Evolutionary conservation across 2,888 invertebrate genomes (phyloP).

Genomic region (Idaea biselata): DNA sequence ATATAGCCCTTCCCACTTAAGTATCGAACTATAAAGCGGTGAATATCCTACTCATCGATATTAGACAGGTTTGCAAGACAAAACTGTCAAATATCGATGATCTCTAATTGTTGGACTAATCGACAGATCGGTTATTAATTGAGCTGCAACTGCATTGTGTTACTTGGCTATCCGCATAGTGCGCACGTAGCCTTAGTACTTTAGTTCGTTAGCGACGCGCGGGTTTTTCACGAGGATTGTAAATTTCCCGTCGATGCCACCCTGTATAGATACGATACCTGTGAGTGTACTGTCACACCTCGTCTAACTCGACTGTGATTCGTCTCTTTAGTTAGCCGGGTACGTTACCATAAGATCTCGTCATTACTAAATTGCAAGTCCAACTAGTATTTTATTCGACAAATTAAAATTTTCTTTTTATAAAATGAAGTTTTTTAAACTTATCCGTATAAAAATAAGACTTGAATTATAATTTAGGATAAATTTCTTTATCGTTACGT

Average conservation of each 20-base stretch:
- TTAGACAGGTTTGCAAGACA: too few species aligned
- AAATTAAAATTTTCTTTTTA: not conserved
- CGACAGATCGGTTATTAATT: too few species aligned
- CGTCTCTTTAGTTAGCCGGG: not conserved
- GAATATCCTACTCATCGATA: too few species aligned
- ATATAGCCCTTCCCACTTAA: too few species aligned
- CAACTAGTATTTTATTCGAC: not conserved
- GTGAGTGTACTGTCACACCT: not conserved
- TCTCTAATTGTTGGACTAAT: too few species aligned
- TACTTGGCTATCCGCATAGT: too few species aligned
- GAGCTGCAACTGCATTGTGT: too few species aligned
- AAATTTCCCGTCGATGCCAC: constrained; percentile 1
- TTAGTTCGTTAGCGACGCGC: not conserved
- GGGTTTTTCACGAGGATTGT: not conserved
- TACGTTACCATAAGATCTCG: not conserved
- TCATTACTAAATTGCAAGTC: not conserved
- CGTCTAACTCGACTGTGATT: constrained; percentile 1
- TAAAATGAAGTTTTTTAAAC: not conserved
- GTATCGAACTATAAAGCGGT: too few species aligned
- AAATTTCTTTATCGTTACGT: not conserved
- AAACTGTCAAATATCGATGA: too few species aligned
- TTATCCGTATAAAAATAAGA: not conserved
- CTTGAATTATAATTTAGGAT: not conserved
- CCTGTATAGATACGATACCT: constrained; percentile 1
- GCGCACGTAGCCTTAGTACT: too few species aligned